Evolutionary conservation across 2,797 vertebrate genomes (phyloP).

Genomic region (Gorsachius magnificus): DNA sequence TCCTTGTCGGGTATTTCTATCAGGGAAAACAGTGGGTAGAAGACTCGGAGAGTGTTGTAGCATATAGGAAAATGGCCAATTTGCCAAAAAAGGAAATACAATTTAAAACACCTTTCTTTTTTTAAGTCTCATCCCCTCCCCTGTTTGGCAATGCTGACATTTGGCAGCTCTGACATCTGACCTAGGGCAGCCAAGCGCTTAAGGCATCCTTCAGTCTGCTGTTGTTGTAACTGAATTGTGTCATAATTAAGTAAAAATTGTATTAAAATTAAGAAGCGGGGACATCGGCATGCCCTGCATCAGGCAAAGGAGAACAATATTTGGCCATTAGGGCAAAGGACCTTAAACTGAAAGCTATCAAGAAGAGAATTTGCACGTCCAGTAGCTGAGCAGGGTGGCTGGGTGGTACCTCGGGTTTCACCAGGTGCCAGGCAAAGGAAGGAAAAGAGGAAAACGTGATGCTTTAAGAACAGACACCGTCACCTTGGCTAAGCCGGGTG

Average conservation of each 20-base stretch:
- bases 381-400: neutral
- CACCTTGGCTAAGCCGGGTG: neutral
- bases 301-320: neutral
- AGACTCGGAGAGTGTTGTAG: neutral
- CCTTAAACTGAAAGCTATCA: neutral
- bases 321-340: neutral
- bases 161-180: constrained; percentile 42
- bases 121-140: neutral
- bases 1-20: neutral
- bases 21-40: neutral
- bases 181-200: constrained; percentile 17
- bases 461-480: neutral
- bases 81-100: neutral
- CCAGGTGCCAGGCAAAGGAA: neutral
- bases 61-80: neutral
- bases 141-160: neutral
- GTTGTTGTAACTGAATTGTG: neutral
- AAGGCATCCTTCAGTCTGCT: neutral
- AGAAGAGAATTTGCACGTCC: neutral
- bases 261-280: neutral
- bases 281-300: neutral
- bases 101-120: no score
- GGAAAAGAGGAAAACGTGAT: neutral
- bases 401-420: rapidly evolving
- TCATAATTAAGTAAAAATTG: neutral